Conservation (phyloP, 2,888 invertebrate genomes). For the Pasiphila rectangulata region DNA sequence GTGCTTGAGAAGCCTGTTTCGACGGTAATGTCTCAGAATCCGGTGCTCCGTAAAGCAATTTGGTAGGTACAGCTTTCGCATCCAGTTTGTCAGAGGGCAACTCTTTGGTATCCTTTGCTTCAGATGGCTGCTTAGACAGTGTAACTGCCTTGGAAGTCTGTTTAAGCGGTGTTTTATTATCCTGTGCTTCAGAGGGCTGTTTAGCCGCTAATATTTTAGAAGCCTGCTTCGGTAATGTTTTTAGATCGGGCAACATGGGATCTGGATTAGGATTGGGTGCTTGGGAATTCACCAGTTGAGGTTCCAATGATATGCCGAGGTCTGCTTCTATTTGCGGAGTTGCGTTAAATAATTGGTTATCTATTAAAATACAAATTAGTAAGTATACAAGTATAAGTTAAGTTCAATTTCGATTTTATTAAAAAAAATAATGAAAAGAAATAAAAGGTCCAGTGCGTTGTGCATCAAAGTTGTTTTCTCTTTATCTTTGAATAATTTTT, state of each 20-base stretch:
- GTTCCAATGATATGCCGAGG: no score
- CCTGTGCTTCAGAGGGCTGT: background rate
- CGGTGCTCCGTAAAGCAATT: background rate
- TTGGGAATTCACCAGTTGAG: no score
- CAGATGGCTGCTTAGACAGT: background rate
- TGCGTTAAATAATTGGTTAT: no score
- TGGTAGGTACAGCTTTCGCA: background rate
- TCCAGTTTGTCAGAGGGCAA: no score
- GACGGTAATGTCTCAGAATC: background rate
- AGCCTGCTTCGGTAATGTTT: background rate
- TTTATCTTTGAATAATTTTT: no score
- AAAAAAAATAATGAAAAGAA: no score
- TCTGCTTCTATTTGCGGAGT: no score
- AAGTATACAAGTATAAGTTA: background rate
- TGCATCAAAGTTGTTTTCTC: no score
- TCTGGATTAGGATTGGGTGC: no score
- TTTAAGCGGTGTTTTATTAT: background rate
- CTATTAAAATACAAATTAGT: conserved; percentile 19
- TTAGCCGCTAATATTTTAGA: background rate
- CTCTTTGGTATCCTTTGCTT: background rate
- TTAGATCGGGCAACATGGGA: background rate
- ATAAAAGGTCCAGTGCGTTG: no score
- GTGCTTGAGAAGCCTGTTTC: background rate
- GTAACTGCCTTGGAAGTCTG: background rate
- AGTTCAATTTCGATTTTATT: no score